Conservation (phyloP, 2,113 vertebrate genomes). For the Crocuta crocuta region DNA sequence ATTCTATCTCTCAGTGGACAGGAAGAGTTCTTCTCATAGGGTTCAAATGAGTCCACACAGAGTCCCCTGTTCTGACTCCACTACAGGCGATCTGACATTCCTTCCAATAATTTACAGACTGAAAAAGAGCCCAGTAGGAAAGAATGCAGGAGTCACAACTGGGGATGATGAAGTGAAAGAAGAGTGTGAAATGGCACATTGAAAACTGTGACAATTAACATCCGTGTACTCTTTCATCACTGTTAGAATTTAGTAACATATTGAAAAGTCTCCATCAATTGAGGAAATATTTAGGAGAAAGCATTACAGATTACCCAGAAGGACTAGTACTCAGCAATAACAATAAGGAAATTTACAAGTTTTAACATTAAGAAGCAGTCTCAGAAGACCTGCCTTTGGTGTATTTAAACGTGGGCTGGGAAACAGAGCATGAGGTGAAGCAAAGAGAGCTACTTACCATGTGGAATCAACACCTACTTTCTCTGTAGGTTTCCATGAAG, state of each 20-base stretch:
- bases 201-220: neutral
- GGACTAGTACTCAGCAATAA: neutral
- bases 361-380: neutral
- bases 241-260: neutral
- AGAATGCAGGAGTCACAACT: neutral
- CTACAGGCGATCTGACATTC: neutral
- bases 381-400: neutral
- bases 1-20: neutral
- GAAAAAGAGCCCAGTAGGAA: neutral
- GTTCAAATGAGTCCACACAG: neutral
- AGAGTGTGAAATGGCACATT: neutral
- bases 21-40: neutral
- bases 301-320: neutral
- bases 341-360: neutral
- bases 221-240: neutral
- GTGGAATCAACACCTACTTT: neutral
- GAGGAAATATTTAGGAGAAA: slow-evolving; percentile 1
- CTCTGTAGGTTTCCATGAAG: neutral
- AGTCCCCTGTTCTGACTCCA: neutral
- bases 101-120: neutral
- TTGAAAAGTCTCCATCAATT: neutral
- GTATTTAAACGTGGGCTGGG: neutral
- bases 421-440: neutral
- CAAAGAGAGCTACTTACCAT: neutral
- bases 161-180: neutral